Base-by-base conservation (phyloP, 2,797 vertebrate species). In the Chloroceryle inda region DNA sequence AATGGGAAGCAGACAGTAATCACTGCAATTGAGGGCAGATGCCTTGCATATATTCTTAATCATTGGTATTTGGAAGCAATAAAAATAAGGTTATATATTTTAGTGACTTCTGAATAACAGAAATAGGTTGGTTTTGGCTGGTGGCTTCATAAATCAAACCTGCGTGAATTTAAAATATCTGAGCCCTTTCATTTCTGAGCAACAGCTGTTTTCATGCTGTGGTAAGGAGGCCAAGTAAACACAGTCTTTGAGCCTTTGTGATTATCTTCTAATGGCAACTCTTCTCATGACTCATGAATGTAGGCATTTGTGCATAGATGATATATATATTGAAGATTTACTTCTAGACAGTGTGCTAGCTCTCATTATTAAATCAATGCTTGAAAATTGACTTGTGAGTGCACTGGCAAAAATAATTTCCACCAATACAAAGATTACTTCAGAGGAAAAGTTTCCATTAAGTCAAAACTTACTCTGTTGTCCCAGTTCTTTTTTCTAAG, bases 381-480 rank as follows among this genome's bases (percentile, higher is more conserved):
- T 89, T 4, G 5, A 75, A 95, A 88, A 88, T 29, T 86, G 85
- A 76, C 74, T 96, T 88, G 47, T 63, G 42, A 94, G 38, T 83
- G 71, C 76, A 71, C 68, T 88, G 79, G 81, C 76, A 97, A 89
- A 93, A 97, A 95, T 96, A 78, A 97, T 97, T 97, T 94, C 94
- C 81, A 94, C 83, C 63, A 95, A 75, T 86, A 78, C 66, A 91
- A 92, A 97, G 55, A 95, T 94, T 71, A 84, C 50, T 91, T 89
- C 58, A 71, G 37, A 95, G 55, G 62, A 96, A 87, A 94, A 95
- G 29, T 89, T 94, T 73, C 27, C 23, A 80, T 92, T 93, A 90
- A 89, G 89, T 90, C 62, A 93, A 94, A 96, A 79, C 91, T 40
- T 92, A 18, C 31, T 49, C 33, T 89, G 31, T 63, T 96, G 71